Evolutionary conservation across 2,888 invertebrate species (phyloP), one percentile per base, ranked within the genome.

Genomic region (Pterostichus madidus): DNA sequence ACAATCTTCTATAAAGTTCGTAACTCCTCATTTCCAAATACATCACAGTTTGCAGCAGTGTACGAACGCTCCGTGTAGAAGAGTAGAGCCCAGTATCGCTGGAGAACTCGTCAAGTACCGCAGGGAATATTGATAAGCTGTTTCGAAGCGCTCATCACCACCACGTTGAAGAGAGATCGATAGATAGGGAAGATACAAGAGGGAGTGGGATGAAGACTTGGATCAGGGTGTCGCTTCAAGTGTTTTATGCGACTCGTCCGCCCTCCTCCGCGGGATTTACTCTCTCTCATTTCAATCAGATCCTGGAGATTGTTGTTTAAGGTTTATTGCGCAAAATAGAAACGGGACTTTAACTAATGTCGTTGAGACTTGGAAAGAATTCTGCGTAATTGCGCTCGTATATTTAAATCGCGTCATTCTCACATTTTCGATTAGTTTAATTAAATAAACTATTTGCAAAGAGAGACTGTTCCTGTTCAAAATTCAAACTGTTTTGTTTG

Each of bases 51-150:
- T 13, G 52, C 1, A 52, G 52, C 52, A n/a, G 52, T 52, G 15
- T 52, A 10, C 52, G 6, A 11, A 8, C 15, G 13, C n/a, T n/a
- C 2, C 11, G n/a, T 56, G 13, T 15, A n/a, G 56, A 3, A 56
- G 56, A 17, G 56, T 11, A 64, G 64, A 11, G 39, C 39, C 39
- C 7, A 7, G 39, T 8, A 17, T 8, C 59, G 59, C 13, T 17
- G n/a, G 15, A 56, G 77, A 39, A 39, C 77, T 79, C 79, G 79
- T 68, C 80, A 80, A 80, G 80, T 46, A 32, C 80, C 80, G 24
- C 35, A n/a, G 68, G 64, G 87, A 87, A 87, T 87, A 87, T 87
- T 87, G 87, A 87, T 87, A 87, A 87, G 87, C 86, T 86, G 86
- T 87, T 39, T 39, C 39, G 39, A 6, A 84, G 84, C 85, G 86